These are phyloP conservation scores for Egretta garzetta DNA, from an alignment of 2,113 vertebrate genomes.

Conservation along the genomic window DNA sequence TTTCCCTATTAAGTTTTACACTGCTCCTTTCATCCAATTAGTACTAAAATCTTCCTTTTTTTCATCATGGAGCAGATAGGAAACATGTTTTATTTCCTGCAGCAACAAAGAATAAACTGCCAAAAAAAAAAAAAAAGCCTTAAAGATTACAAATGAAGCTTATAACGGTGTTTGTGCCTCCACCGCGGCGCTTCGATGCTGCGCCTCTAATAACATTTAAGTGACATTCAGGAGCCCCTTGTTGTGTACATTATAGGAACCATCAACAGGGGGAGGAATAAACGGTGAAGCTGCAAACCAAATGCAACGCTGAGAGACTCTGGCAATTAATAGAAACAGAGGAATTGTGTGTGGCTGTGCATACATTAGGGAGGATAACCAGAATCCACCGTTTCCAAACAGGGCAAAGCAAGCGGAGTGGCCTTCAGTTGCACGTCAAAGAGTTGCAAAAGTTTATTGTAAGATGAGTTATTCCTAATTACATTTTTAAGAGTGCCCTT, in stretches of 20 bases:
- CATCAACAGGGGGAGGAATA: background rate
- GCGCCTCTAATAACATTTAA: background rate
- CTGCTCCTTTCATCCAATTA: slow-evolving; percentile 55
- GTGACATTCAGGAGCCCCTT: background rate
- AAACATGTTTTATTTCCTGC: background rate
- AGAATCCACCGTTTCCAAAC: fast-evolving
- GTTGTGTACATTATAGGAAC: background rate
- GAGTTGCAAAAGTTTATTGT: background rate
- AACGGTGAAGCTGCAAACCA: background rate
- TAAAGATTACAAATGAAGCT: slow-evolving; percentile 6
- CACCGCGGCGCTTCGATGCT: background rate
- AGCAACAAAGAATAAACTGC: background rate
- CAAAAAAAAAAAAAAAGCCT: background rate
- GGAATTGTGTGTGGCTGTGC: background rate
- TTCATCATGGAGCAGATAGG: background rate
- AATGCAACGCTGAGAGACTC: background rate
- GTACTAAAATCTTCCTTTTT: background rate
- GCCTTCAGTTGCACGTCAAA: background rate
- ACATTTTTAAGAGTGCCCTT: background rate
- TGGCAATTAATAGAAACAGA: slow-evolving; percentile 1
- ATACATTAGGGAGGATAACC: background rate
- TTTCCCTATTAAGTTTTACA: slow-evolving; percentile 27
- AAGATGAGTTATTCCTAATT: background rate
- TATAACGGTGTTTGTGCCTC: background rate
- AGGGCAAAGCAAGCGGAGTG: background rate